These are phyloP conservation scores for Orchestes rusci DNA, from an alignment of 2,888 invertebrate genomes.

Conservation along the genomic window DNA sequence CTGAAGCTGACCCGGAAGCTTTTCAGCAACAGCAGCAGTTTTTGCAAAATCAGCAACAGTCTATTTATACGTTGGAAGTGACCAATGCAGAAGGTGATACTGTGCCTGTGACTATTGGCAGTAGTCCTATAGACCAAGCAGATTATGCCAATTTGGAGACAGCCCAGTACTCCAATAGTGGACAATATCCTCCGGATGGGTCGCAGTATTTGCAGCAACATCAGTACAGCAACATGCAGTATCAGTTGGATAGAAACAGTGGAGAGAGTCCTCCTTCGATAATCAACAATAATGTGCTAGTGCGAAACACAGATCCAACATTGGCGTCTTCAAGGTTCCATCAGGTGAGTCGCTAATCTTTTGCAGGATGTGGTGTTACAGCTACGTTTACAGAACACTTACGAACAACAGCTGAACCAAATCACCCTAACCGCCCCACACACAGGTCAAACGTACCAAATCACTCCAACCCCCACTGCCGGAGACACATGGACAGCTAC, in stretches of 20 bases:
- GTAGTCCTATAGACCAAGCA: constrained; percentile 34
- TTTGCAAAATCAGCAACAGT: constrained; percentile 5
- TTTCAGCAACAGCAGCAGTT: constrained; percentile 8
- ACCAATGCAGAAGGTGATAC: constrained; percentile 12
- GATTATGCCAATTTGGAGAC: constrained; percentile 61
- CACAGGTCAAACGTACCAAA: constrained; percentile 31
- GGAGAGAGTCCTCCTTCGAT: constrained; percentile 51
- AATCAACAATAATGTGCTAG: constrained; percentile 46
- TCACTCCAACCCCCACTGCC: constrained; percentile 11
- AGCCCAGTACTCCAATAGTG: constrained; percentile 43
- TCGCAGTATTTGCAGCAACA: constrained; percentile 36
- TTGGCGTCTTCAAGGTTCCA: constrained; percentile 52
- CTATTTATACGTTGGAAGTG: constrained; percentile 14
- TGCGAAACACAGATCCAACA: constrained; percentile 58
- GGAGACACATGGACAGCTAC: constrained; percentile 17
- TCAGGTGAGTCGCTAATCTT: constrained; percentile 28
- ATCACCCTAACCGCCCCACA: constrained; percentile 51
- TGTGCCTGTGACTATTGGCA: constrained; percentile 22
- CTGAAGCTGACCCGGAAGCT: constrained; percentile 1
- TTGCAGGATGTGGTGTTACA: constrained; percentile 14
- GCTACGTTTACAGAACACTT: constrained; percentile 9
- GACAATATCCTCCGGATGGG: constrained; percentile 31
- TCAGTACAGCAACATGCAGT: constrained; percentile 30
- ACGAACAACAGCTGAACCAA: constrained; percentile 48
- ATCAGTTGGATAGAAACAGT: constrained; percentile 27